Evolutionary conservation across 2,888 invertebrate species (phyloP).

Genomic region (Drosophila eohydei): DNA sequence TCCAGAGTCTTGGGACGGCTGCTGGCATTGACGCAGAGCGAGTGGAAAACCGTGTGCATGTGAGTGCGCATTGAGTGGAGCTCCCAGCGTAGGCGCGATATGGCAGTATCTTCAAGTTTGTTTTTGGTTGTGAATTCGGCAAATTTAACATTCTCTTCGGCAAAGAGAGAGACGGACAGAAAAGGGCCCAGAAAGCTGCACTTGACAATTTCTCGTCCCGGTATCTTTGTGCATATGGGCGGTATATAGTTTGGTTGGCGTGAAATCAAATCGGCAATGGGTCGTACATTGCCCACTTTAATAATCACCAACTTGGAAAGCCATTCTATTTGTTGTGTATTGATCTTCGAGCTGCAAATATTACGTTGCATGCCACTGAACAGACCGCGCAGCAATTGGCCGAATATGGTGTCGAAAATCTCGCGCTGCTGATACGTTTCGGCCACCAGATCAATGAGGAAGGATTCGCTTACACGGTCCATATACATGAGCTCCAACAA

Average conservation of each 20-base stretch:
- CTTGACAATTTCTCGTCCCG: conserved; percentile 93
- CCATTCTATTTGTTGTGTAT: conserved; percentile 89
- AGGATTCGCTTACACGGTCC: conserved; percentile 87
- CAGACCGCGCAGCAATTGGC: conserved; percentile 81
- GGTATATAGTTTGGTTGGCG: conserved; percentile 91
- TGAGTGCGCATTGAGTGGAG: conserved; percentile 91
- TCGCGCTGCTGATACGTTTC: conserved; percentile 85
- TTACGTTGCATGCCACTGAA: conserved; percentile 84
- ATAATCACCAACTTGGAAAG: conserved; percentile 93
- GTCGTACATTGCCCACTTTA: conserved; percentile 90
- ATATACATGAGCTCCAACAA: conserved; percentile 87
- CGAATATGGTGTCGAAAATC: conserved; percentile 82
- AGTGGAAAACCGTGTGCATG: conserved; percentile 93
- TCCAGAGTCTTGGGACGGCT: conserved; percentile 92
- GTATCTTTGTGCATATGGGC: conserved; percentile 89
- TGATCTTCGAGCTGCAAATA: conserved; percentile 82
- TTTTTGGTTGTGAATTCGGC: conserved; percentile 88
- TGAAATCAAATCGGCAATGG: conserved; percentile 89
- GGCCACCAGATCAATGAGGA: conserved; percentile 87
- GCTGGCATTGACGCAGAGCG: conserved; percentile 91
- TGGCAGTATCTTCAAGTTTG: conserved; percentile 73
- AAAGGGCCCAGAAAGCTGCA: conserved; percentile 96
- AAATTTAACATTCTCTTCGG: conserved; percentile 96
- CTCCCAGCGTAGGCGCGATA: conserved; percentile 86
- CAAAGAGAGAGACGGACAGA: conserved; percentile 95